phyloP scores from a whole-genome alignment of 2,113 vertebrate genomes.

The Emydocephalus ijimae region DNA sequence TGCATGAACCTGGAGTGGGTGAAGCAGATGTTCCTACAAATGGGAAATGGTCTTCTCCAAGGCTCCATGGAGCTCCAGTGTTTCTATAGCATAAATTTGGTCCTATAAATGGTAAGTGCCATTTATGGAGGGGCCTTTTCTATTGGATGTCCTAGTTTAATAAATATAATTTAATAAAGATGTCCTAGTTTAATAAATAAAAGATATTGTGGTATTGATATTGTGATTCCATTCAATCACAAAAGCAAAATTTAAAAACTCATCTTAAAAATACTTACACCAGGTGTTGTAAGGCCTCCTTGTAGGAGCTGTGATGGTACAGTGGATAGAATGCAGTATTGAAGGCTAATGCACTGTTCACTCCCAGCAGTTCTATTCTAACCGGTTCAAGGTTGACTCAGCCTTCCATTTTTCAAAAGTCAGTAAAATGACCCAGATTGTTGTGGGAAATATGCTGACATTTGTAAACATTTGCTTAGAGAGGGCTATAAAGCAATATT shows the following conservation, averaged over 20 bases:
- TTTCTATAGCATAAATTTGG: neutral
- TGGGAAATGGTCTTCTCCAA: neutral
- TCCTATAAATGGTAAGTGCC: neutral
- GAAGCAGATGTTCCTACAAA: neutral
- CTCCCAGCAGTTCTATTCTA: neutral
- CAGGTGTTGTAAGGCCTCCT: neutral
- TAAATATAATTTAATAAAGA: neutral
- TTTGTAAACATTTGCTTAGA: too few species aligned
- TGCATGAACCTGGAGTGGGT: neutral
- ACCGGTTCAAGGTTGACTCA: neutral
- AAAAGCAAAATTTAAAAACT: neutral
- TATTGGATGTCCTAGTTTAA: neutral
- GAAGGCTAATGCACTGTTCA: too few species aligned
- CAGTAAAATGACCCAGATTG: too few species aligned
- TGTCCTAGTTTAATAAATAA: too few species aligned
- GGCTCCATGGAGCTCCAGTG: neutral
- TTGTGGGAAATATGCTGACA: too few species aligned
- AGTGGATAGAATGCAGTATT: neutral
- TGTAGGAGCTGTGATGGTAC: neutral
- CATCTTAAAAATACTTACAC: neutral
- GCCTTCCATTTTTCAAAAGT: neutral
- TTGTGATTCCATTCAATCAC: neutral
- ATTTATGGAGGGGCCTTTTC: neutral
- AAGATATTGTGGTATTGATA: too few species aligned
- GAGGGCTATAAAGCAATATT: too few species aligned